Base-by-base conservation (phyloP, 2,888 invertebrate genomes). In the Acrobasis consociella region DNA sequence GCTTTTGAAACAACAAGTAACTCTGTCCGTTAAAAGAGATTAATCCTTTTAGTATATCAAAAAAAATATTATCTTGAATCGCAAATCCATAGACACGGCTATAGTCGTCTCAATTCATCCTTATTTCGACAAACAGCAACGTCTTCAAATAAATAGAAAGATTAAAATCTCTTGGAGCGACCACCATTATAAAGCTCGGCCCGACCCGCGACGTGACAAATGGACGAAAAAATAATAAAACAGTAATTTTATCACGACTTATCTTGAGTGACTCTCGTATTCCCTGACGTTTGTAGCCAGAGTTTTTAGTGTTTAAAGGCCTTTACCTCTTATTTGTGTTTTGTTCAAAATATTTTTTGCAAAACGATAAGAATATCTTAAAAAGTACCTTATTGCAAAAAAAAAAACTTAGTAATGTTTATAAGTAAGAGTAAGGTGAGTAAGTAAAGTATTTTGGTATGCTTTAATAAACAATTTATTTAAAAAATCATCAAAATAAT, bases 171-270 rank as follows among this genome's bases (percentile, higher is more conserved):
- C 59, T 64, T 65, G 68, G 50, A 50, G 37, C 16, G 42, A 39
- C 58, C 15, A 37, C 49, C 49, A 49, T 46, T 49, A 49, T 46
- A 58, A 16, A 56, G 16, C 46, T 68, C 37, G 51, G 62, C 53
- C 51, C 49, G 22, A 9, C 13, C 31, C 37, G 2, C 59, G 63
- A 66, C 68, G 67, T 62, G 64, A 67, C 61, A 64, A 65, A 65
- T 63, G 58, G 60, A 59, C 17, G 62, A 62, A 58, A 62, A 64
- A 64, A 69, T 71, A 71, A 76, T 70, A 68, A 69, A 72, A 71
- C 71, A 75, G 74, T 76, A 73, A 70, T 72, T 72, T 71, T 67
- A 69, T 67, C 73, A 75, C 70, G 73, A 69, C 73, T 77, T 75
- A 69, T 72, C 72, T 71, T 66, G 60, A 78, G 76, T 70, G 74